These are phyloP conservation scores for Nomada hirtipes DNA, from an alignment of 2,888 invertebrate species.

Conservation along the genomic window DNA sequence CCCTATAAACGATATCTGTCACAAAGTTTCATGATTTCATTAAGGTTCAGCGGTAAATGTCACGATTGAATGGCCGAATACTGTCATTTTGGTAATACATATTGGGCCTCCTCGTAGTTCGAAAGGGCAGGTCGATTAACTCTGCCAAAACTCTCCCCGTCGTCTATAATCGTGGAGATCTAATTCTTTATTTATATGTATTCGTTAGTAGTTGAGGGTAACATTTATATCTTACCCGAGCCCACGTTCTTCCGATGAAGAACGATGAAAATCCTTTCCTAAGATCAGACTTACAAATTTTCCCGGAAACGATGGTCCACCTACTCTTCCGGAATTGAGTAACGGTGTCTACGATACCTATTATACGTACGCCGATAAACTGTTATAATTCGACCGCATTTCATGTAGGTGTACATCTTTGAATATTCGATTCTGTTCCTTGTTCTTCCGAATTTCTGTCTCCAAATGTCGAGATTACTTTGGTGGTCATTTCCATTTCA, in stretches of 20 bases:
- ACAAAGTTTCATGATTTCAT: background rate
- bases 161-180: background rate
- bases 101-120: too few relatives aligned
- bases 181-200: background rate
- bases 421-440: background rate
- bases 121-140: too few relatives aligned
- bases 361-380: conserved; percentile 73
- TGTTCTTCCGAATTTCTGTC: background rate
- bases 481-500: too few relatives aligned
- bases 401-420: conserved; percentile 40
- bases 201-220: background rate
- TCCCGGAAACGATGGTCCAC: conserved; percentile 56
- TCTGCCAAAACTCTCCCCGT: too few relatives aligned
- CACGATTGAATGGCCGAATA: too few relatives aligned
- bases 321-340: conserved; percentile 74
- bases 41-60: background rate
- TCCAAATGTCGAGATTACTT: background rate
- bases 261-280: too few relatives aligned
- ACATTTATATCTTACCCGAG: background rate
- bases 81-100: too few relatives aligned
- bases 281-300: conserved; percentile 25
- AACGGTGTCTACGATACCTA: conserved; percentile 68
- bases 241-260: background rate
- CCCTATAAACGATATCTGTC: too few relatives aligned
- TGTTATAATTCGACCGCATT: conserved; percentile 77